Evolutionary conservation across 2,888 invertebrate species (phyloP), one percentile per base, ranked within the genome.

Genomic region (Fabriciana adippe): DNA sequence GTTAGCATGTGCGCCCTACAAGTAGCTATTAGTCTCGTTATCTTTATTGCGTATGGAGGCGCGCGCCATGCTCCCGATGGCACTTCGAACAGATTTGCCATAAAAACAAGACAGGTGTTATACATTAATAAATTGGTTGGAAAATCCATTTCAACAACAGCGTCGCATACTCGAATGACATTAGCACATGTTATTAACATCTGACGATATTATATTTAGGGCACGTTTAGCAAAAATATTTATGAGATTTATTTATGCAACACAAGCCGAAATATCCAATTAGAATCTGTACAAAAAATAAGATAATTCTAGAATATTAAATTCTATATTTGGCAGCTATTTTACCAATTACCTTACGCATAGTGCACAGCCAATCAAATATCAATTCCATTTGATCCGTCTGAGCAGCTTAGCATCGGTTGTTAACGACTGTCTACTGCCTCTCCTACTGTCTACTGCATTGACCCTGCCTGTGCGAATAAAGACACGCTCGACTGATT

Each of bases 81-180:
- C 79, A 77, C 81, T 83, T 76, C 68, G 73, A 80, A 76, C 81
- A 83, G 82, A 85, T 85, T 84, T 77, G 70, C 72, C 67, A 69
- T 74, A 84, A 87, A 90, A 86, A 87, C 77, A 65, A 62, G 61
- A 76, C 90, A 90, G 89, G 82, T 89, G 89, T 74, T 78, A 76
- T 65, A 50, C 67, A 67, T 74, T 73, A 74, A 76, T 78, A 84
- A 87, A 84, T 85, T 82, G 80, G 78, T 80, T 81, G 84, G 82
- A 87, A 88, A 89, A 87, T 85, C 80, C 73, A 64, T 69, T 61
- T 67, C 69, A 66, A 51, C 70, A 56, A 73, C 73, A 74, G 66
- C 73, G 76, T 78, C 75, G 72, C 73, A 71, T 73, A 79, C 72
- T 83, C 80, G 77, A 75, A 73, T 85, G 82, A 83, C 82, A 80